A percentile compares a stretch with the other conserved stretches of the same genome.
Conservation (phyloP, 35 echinoderm and acorn worm genomes). For the Ophioderma brevispina region DNA sequence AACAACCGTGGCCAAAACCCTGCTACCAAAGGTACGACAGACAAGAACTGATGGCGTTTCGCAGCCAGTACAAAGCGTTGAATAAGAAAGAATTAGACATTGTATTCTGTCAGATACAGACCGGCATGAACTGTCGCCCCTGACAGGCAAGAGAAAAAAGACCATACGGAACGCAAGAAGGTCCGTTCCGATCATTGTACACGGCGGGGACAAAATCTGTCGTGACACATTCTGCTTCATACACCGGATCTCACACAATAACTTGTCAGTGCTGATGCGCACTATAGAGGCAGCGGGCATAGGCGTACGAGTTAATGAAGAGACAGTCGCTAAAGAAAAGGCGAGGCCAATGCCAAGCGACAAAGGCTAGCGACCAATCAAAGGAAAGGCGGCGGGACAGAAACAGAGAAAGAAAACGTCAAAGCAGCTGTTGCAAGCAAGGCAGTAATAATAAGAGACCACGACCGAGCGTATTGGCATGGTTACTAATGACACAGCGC, state of each 20-base stretch:
- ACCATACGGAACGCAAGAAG: background rate
- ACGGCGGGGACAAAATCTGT: background rate
- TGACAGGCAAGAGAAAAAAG: background rate
- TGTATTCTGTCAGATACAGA: background rate
- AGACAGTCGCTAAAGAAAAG: background rate
- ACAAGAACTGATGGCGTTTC: background rate
- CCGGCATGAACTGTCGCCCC: background rate
- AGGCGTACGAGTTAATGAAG: background rate
- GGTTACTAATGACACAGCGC: background rate
- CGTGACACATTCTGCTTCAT: background rate
- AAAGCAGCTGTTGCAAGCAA: background rate
- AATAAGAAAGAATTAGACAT: slow-evolving; percentile 5
- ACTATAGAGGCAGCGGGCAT: background rate
- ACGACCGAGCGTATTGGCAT: background rate
- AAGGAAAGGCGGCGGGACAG: background rate
- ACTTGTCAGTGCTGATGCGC: background rate
- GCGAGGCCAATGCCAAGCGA: background rate
- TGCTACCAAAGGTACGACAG: background rate
- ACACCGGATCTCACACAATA: background rate
- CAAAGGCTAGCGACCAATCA: background rate
- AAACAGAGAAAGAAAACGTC: background rate
- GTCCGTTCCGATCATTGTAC: background rate
- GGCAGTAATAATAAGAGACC: background rate
- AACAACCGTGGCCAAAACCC: background rate
- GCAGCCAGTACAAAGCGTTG: background rate